Conservation (phyloP, 2,888 invertebrate species). For the Tipula helvola region DNA sequence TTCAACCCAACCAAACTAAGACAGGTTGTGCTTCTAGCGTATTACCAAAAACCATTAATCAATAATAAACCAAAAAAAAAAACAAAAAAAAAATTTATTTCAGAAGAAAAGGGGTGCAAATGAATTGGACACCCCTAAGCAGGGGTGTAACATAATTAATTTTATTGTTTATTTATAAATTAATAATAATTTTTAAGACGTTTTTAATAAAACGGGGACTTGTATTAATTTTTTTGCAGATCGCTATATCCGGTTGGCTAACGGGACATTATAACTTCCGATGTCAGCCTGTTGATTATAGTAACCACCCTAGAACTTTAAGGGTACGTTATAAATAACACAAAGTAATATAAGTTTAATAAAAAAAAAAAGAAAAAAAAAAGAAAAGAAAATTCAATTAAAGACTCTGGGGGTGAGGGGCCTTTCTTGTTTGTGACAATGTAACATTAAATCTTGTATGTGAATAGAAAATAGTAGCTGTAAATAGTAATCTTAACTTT, state of each 20-base stretch:
- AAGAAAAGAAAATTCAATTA: not conserved
- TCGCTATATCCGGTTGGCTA: constrained; percentile 85
- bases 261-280: constrained; percentile 88
- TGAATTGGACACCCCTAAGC: not conserved
- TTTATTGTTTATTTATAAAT: not conserved
- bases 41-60: not conserved
- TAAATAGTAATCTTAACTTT: not conserved
- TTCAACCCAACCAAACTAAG: not conserved
- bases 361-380: not conserved
- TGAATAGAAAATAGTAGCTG: not conserved
- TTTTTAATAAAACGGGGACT: not conserved
- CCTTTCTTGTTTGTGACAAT: not conserved
- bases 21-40: not conserved
- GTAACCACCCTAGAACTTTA: constrained; percentile 77
- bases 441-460: not conserved
- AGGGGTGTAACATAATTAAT: not conserved
- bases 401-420: not conserved
- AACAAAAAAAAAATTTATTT: constrained; percentile 21
- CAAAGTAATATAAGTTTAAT: not conserved
- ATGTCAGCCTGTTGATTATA: constrained; percentile 95
- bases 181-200: not conserved
- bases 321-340: constrained; percentile 49
- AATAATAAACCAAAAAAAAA: not conserved
- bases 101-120: constrained; percentile 14
- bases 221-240: constrained; percentile 41